Evolutionary conservation across 2,888 invertebrate genomes (phyloP).

Genomic region (Pterostichus madidus): DNA sequence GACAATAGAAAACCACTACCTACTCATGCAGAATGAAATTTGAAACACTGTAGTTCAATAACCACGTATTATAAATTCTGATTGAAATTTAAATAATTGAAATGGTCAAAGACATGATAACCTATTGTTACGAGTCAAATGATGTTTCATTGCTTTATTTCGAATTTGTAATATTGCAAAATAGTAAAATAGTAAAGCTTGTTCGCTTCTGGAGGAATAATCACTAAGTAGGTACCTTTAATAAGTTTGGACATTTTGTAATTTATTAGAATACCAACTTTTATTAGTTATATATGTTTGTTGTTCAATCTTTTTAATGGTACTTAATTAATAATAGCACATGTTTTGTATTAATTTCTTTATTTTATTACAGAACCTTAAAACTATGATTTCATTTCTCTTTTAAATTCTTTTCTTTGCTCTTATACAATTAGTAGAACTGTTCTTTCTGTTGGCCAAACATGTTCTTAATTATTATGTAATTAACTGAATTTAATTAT

Average conservation of each 20-base stretch:
- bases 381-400: no score
- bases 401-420: neutral
- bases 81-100: conserved; percentile 17
- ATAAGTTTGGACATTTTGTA: neutral
- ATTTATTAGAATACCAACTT: no score
- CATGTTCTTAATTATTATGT: neutral
- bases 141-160: conserved; percentile 7
- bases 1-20: neutral
- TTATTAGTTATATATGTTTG: no score
- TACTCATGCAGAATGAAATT: conserved; percentile 2
- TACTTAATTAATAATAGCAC: neutral
- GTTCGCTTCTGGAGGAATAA: no score
- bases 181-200: no score
- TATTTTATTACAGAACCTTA: neutral
- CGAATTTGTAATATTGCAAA: neutral
- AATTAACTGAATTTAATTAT: conserved; percentile 63
- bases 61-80: conserved; percentile 15
- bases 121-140: neutral
- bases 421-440: conserved; percentile 3
- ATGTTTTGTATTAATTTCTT: neutral
- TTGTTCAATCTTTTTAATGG: neutral
- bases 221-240: neutral
- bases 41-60: conserved; percentile 8
- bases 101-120: conserved; percentile 8
- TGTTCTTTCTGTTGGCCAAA: neutral